Evolutionary conservation across 30 jellyfish, hydroid and myxozoan genomes (phyloP).

Genomic region (Rhopilema esculentum): DNA sequence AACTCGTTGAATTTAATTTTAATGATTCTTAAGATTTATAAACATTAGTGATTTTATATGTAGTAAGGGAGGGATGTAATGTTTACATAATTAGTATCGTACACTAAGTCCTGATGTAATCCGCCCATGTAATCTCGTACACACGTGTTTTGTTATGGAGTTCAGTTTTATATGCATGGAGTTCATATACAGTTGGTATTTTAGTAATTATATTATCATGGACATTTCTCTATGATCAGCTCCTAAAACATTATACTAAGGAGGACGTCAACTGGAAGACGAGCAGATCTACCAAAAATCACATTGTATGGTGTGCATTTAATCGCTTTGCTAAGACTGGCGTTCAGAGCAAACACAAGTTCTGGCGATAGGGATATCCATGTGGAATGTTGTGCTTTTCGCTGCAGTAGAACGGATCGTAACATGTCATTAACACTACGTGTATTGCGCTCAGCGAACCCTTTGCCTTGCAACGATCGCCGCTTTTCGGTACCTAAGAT

Average conservation of each 20-base stretch:
- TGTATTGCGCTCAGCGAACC: conserved; percentile 38
- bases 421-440: conserved; percentile 53
- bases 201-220: too few relatives aligned
- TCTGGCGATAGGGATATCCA: conserved; percentile 33
- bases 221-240: not conserved
- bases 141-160: not conserved
- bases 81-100: not conserved
- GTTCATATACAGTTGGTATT: not conserved
- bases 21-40: too few relatives aligned
- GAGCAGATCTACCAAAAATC: conserved; percentile 58
- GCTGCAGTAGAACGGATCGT: conserved; percentile 46
- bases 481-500: conserved; percentile 48
- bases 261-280: conserved; percentile 38
- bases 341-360: conserved; percentile 46
- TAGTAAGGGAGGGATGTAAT: not conserved
- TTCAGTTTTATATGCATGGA: not conserved
- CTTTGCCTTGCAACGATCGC: conserved; percentile 33
- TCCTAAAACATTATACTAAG: not conserved
- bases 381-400: conserved; percentile 29
- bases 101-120: not conserved
- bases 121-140: not conserved
- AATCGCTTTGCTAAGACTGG: conserved; percentile 31
- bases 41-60: too few relatives aligned
- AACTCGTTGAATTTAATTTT: too few relatives aligned
- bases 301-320: conserved; percentile 41